Evolutionary conservation across 2,888 invertebrate species (phyloP).

Genomic region (Plebejus melissa): DNA sequence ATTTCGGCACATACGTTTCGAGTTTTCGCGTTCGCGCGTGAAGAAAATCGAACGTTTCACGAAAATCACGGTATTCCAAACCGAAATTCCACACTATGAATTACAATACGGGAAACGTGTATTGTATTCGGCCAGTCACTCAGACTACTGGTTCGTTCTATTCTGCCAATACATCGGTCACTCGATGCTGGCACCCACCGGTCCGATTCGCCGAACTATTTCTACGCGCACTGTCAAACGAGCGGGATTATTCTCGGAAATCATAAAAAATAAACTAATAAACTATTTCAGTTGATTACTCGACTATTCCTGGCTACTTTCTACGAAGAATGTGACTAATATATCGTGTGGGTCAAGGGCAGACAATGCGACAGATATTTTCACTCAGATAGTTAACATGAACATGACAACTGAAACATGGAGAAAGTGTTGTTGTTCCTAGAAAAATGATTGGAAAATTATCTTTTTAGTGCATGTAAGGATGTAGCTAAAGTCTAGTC

Average conservation of each 20-base stretch:
- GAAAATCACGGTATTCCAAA: too few species aligned
- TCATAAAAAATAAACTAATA: slow-evolving; percentile 22
- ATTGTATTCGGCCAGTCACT: too few species aligned
- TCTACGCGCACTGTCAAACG: slow-evolving; percentile 26
- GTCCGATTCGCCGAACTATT: slow-evolving; percentile 42
- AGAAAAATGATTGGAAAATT: too few species aligned
- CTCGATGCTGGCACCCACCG: slow-evolving; percentile 41
- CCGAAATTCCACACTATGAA: too few species aligned
- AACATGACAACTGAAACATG: neutral
- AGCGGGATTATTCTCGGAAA: slow-evolving; percentile 26
- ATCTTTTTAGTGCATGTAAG: too few species aligned
- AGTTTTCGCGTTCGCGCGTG: too few species aligned
- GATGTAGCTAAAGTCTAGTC: too few species aligned
- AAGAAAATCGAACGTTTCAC: too few species aligned
- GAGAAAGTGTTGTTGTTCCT: neutral
- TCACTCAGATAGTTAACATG: neutral
- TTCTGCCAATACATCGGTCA: slow-evolving; percentile 52
- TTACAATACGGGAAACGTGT: too few species aligned
- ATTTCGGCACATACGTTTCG: too few species aligned
- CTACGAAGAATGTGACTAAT: slow-evolving; percentile 20
- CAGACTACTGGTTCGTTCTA: too few species aligned
- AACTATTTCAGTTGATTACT: slow-evolving; percentile 13
- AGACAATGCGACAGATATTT: neutral
- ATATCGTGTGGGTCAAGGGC: slow-evolving; percentile 12
- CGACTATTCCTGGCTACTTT: slow-evolving; percentile 13